Evolutionary conservation across 2,888 invertebrate species (phyloP).

Genomic region (Oligia latruncula): DNA sequence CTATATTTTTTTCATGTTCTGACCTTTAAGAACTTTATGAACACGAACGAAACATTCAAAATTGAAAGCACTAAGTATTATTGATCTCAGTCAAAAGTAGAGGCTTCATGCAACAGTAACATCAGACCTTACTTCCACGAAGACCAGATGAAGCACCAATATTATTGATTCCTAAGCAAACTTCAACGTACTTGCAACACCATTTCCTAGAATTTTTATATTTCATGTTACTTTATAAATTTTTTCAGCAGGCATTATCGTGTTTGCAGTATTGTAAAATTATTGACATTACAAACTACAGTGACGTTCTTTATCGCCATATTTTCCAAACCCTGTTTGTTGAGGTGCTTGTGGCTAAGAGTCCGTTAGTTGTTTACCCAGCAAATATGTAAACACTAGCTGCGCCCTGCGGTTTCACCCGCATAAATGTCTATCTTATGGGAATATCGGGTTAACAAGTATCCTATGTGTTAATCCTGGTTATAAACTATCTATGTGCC

Average conservation of each 20-base stretch:
- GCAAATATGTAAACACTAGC: constrained; percentile 3
- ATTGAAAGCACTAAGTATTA: too few species aligned
- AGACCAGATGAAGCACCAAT: not conserved
- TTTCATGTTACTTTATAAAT: not conserved
- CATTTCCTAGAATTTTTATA: constrained; percentile 4
- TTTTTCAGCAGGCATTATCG: constrained; percentile 3
- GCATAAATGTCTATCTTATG: too few species aligned
- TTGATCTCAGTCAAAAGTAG: not conserved
- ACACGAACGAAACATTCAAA: not conserved
- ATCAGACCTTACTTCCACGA: not conserved
- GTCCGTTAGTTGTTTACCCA: not conserved
- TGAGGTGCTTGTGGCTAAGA: not conserved
- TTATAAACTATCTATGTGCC: too few species aligned
- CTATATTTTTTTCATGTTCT: too few species aligned
- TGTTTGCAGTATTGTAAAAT: constrained; percentile 11
- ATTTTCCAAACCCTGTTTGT: constrained; percentile 13
- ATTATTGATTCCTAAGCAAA: constrained; percentile 14
- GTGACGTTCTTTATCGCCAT: constrained; percentile 10
- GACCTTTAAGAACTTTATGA: not conserved
- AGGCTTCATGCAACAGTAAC: not conserved
- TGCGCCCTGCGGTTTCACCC: too few species aligned
- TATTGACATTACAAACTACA: constrained; percentile 24
- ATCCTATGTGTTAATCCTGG: too few species aligned
- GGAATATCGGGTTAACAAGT: too few species aligned
- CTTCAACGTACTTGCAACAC: not conserved